Conservation (phyloP, 2,888 invertebrate genomes). For the Andrena trimmerana region DNA sequence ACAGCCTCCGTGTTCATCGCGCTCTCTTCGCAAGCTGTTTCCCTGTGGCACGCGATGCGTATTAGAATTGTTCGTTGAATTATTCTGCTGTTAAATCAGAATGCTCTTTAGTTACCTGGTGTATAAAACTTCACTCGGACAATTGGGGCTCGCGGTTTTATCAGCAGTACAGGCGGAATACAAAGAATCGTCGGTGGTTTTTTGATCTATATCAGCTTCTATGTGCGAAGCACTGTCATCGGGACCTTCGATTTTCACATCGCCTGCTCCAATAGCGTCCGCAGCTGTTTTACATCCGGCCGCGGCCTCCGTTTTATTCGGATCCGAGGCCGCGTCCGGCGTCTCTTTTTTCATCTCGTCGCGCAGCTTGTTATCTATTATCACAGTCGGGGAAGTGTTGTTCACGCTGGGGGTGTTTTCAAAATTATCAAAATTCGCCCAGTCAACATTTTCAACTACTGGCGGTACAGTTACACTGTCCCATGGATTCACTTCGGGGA, state of each 20-base stretch:
- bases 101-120: conserved; percentile 67
- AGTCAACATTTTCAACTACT: conserved; percentile 79
- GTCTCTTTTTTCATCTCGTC: conserved; percentile 51
- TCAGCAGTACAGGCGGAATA: conserved; percentile 70
- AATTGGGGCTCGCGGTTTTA: conserved; percentile 71
- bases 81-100: neutral
- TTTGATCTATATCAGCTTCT: conserved; percentile 63
- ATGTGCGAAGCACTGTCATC: conserved; percentile 29
- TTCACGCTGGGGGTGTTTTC: conserved; percentile 75
- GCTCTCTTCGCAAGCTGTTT: conserved; percentile 63
- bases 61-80: neutral
- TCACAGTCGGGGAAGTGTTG: conserved; percentile 45
- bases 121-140: conserved; percentile 69
- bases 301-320: conserved; percentile 35
- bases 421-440: conserved; percentile 83
- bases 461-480: conserved; percentile 66
- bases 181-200: conserved; percentile 61
- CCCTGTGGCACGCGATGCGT: conserved; percentile 58
- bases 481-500: conserved; percentile 80
- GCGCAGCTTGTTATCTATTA: conserved; percentile 62
- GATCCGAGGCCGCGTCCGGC: conserved; percentile 33
- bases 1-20: conserved; percentile 35
- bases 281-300: conserved; percentile 42
- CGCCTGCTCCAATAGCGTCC: conserved; percentile 37
- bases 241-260: conserved; percentile 42